phyloP scores from a whole-genome alignment of 2,888 invertebrate species.

The Oligia latruncula region DNA sequence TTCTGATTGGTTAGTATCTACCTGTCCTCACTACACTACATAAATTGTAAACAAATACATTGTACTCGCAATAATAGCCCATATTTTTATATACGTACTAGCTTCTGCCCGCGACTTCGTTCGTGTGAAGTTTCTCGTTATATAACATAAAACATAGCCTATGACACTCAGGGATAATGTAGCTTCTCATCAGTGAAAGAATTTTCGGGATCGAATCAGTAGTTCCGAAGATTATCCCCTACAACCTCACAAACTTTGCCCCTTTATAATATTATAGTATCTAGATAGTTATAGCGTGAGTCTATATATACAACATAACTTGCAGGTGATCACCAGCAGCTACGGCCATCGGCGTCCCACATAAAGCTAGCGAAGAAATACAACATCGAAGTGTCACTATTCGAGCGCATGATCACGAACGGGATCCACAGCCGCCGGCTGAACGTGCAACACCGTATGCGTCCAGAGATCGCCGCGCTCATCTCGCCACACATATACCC shows the following conservation, averaged over 20 bases:
- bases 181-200: too few species aligned
- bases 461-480: slow-evolving; percentile 89
- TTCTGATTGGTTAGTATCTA: slow-evolving; percentile 92
- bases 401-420: slow-evolving; percentile 94
- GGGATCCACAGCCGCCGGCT: slow-evolving; percentile 91
- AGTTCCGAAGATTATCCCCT: too few species aligned
- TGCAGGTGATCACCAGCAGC: slow-evolving; percentile 94
- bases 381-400: slow-evolving; percentile 94
- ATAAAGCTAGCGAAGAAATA: slow-evolving; percentile 91
- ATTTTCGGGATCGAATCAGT: too few species aligned
- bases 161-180: too few species aligned
- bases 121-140: too few species aligned
- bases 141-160: too few species aligned
- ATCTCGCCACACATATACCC: slow-evolving; percentile 93
- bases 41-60: neutral
- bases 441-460: slow-evolving; percentile 94
- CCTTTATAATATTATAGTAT: too few species aligned
- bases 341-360: slow-evolving; percentile 93
- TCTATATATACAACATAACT: slow-evolving; percentile 5
- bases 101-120: too few species aligned
- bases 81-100: too few species aligned
- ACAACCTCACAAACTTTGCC: too few species aligned
- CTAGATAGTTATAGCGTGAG: neutral
- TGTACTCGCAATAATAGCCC: too few species aligned
- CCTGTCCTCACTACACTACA: neutral